phyloP scores from a whole-genome alignment of 1,140 invertebrate species.

The Matsumurasca onukii region DNA sequence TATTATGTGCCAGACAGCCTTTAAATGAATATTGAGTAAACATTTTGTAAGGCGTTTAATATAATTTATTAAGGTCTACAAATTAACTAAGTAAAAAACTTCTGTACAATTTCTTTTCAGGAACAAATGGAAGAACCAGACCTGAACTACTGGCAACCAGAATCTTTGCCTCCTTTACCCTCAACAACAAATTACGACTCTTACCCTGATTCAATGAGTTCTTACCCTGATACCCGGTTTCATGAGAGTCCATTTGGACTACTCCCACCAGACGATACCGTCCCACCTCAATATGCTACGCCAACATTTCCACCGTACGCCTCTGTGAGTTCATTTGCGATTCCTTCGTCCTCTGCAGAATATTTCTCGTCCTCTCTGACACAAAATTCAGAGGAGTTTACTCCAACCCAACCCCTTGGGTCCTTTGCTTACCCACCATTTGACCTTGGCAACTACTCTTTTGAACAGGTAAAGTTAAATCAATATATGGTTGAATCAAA shows the following conservation, averaged over 20 bases:
- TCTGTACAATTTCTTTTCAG: not conserved
- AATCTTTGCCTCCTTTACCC: not conserved
- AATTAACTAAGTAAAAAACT: not conserved
- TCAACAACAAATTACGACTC: not conserved
- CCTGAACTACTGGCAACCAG: conserved; percentile 3
- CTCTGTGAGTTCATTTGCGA: not conserved
- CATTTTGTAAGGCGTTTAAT: not conserved
- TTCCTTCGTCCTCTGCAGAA: too few species aligned
- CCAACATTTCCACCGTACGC: not conserved
- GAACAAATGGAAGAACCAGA: not conserved
- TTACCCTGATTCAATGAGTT: not conserved
- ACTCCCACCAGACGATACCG: not conserved
- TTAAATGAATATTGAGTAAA: not conserved
- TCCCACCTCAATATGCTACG: not conserved
- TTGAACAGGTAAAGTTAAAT: too few species aligned
- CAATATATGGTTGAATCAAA: too few species aligned
- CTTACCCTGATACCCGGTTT: not conserved
- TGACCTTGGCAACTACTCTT: too few species aligned
- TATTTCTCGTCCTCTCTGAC: too few species aligned
- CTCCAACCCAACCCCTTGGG: too few species aligned
- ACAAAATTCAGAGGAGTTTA: too few species aligned
- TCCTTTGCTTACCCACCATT: too few species aligned
- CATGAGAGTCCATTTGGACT: not conserved
- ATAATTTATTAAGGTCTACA: not conserved
- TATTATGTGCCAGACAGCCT: not conserved